These are phyloP conservation scores for Periphyllus acericola DNA, from an alignment of 2,888 invertebrate genomes.

Conservation along the genomic window DNA sequence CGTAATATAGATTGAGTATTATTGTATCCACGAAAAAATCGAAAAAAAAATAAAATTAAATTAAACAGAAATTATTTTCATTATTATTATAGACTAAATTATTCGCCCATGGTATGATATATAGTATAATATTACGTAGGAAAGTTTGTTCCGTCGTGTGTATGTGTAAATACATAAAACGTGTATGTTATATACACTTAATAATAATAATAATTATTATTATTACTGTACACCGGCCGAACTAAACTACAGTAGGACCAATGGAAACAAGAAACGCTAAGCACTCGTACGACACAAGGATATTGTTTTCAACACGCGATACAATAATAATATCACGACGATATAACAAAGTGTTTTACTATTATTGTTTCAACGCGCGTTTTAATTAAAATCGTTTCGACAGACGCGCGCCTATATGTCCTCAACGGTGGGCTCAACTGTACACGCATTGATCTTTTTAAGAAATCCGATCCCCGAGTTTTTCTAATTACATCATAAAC, in stretches of 20 bases:
- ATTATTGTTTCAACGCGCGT: not conserved
- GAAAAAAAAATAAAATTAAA: not conserved
- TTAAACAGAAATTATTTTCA: not conserved
- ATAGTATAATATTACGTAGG: not conserved
- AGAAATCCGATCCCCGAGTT: not conserved
- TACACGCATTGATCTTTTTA: not conserved
- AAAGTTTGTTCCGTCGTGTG: not conserved
- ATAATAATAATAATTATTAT: not conserved
- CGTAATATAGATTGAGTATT: not conserved
- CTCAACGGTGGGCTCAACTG: not conserved
- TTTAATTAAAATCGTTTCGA: not conserved
- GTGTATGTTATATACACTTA: not conserved
- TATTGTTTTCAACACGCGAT: not conserved
- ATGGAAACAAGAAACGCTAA: not conserved
- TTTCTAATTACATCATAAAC: not conserved
- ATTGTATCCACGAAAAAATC: not conserved
- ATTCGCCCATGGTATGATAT: not conserved
- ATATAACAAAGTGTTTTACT: not conserved
- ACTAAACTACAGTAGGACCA: not conserved
- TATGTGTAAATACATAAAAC: not conserved
- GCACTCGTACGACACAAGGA: not conserved
- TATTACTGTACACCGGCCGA: not conserved
- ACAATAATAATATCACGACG: too few relatives aligned
- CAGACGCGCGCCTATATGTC: not conserved
- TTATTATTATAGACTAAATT: slow-evolving; percentile 24